Percentiles rank a stretch among this genome's conserved stretches.
phyloP scores from a whole-genome alignment of 2,113 vertebrate species.

The Percina caprodes region DNA sequence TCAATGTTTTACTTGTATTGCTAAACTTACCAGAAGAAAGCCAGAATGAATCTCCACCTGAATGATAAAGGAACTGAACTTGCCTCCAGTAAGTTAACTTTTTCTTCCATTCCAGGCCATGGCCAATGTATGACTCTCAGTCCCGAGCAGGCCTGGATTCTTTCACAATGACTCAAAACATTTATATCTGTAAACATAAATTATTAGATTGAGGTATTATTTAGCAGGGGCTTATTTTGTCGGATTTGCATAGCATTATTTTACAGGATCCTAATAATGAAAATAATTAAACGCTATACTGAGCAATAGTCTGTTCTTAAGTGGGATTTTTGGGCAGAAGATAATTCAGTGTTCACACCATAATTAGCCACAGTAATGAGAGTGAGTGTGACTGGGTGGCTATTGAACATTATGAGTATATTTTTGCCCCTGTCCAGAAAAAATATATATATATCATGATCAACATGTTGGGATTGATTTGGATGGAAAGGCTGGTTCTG shows the following conservation, averaged over 20 bases:
- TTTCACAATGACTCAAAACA: constrained; percentile 13
- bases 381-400: constrained; percentile 8
- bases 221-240: constrained; percentile 45
- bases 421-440: neutral
- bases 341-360: constrained; percentile 44
- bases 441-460: neutral
- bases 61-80: constrained; percentile 25
- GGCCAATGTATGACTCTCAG: constrained; percentile 7
- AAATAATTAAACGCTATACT: constrained; percentile 51
- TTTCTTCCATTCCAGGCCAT: constrained; percentile 5
- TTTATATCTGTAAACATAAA: constrained; percentile 18
- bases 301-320: constrained; percentile 46
- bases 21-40: neutral
- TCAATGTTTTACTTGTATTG: neutral
- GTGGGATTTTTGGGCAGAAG: constrained; percentile 46
- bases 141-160: constrained; percentile 4
- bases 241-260: constrained; percentile 59
- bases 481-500: neutral
- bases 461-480: constrained; percentile 10
- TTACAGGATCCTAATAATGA: constrained; percentile 50
- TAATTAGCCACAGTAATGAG: constrained; percentile 56
- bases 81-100: constrained; percentile 30
- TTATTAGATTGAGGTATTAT: constrained; percentile 44
- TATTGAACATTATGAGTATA: constrained; percentile 13
- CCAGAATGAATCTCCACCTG: neutral